A percentile compares a stretch with the other conserved stretches of the same genome.
Evolutionary conservation across 2,888 invertebrate species (phyloP).

Genomic region (Aspidiotus destructor): DNA sequence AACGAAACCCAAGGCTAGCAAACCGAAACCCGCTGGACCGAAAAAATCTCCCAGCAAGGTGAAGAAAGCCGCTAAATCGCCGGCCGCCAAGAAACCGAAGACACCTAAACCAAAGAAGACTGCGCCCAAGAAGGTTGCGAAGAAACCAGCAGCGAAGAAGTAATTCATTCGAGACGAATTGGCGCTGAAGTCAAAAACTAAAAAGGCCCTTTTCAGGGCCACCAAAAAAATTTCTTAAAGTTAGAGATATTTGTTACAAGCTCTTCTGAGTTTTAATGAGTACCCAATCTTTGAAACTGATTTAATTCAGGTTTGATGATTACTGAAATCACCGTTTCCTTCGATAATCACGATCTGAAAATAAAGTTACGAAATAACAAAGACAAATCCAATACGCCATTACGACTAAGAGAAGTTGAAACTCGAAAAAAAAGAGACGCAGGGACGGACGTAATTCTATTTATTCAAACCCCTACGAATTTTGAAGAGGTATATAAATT

Average conservation of each 20-base stretch:
- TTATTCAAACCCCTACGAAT: too few relatives aligned
- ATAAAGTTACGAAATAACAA: too few relatives aligned
- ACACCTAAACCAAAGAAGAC: constrained; percentile 43
- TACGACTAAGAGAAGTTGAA: too few relatives aligned
- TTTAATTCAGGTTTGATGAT: too few relatives aligned
- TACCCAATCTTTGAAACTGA: too few relatives aligned
- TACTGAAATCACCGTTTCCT: too few relatives aligned
- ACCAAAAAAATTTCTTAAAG: not conserved
- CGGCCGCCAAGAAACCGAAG: constrained; percentile 42
- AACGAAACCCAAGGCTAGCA: constrained; percentile 35
- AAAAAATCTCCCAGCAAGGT: constrained; percentile 37
- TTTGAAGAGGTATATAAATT: too few relatives aligned
- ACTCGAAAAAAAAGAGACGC: too few relatives aligned
- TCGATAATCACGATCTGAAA: too few relatives aligned
- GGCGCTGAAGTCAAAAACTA: not conserved
- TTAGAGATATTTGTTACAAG: not conserved
- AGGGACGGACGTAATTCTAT: too few relatives aligned
- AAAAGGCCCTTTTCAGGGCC: constrained; percentile 14
- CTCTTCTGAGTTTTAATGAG: too few relatives aligned
- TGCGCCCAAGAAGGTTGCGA: constrained; percentile 14
- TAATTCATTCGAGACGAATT: not conserved
- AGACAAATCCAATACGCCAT: too few relatives aligned
- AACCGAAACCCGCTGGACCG: constrained; percentile 33
- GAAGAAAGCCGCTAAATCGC: constrained; percentile 36
- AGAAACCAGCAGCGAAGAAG: constrained; percentile 22